Evolutionary conservation across 2,113 vertebrate species (phyloP).

Genomic region (Tringa solitaria): DNA sequence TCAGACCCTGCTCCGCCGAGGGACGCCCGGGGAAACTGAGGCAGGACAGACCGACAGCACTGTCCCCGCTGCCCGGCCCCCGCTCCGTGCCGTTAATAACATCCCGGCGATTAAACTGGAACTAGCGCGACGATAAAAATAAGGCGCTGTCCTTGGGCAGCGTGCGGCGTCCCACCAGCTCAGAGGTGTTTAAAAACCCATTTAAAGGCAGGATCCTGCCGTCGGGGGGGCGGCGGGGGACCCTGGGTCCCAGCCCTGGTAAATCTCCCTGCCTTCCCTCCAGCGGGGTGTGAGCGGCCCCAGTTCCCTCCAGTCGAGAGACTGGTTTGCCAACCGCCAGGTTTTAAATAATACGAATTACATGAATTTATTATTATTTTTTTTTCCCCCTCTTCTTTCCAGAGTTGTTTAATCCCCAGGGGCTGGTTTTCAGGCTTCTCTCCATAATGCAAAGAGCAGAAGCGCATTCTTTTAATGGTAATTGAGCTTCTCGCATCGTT

Average conservation of each 20-base stretch:
- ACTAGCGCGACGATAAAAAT: background rate
- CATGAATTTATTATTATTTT: background rate
- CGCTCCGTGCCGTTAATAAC: background rate
- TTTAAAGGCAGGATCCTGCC: background rate
- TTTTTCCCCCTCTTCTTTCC: background rate
- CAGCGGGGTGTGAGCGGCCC: background rate
- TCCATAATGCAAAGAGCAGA: background rate
- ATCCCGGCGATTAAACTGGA: background rate
- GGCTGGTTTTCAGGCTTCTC: constrained; percentile 17
- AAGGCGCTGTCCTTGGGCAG: background rate
- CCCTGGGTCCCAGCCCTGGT: background rate
- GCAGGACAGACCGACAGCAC: background rate
- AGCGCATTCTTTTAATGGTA: background rate
- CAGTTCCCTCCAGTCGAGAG: background rate
- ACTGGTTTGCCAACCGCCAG: background rate
- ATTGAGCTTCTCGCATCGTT: background rate
- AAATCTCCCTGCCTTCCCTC: background rate
- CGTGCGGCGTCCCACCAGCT: background rate
- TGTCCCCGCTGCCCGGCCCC: background rate
- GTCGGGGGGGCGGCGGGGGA: rapidly evolving
- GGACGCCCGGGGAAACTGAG: rapidly evolving
- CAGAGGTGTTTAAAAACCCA: constrained; percentile 11
- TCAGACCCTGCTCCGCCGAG: rapidly evolving
- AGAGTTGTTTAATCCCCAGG: background rate
- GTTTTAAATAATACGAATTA: background rate